Evolutionary conservation across 2,888 invertebrate genomes (phyloP).

Genomic region (Lasioglossum vierecki): DNA sequence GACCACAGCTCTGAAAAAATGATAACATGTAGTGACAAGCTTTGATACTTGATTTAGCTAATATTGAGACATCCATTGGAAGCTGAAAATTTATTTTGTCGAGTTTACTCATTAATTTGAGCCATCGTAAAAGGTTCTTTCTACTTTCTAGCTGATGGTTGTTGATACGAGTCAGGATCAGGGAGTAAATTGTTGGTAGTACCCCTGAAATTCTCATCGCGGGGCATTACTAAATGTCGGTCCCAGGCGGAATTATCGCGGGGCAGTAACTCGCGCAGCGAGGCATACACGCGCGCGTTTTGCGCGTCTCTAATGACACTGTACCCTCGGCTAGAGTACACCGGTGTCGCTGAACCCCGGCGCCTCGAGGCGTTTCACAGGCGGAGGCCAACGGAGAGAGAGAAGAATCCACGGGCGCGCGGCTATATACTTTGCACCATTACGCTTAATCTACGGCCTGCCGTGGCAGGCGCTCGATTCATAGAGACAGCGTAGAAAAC

Average conservation of each 20-base stretch:
- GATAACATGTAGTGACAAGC: no score
- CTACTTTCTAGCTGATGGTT: background rate
- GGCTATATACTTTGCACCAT: conserved; percentile 60
- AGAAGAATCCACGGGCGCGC: conserved; percentile 53
- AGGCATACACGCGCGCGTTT: conserved; percentile 33
- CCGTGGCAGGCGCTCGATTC: conserved; percentile 46
- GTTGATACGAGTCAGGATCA: background rate
- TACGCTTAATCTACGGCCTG: conserved; percentile 59
- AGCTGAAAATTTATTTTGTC: no score
- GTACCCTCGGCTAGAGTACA: conserved; percentile 52
- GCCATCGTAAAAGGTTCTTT: background rate
- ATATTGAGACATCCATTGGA: no score
- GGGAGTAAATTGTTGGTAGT: background rate
- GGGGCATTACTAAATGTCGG: background rate
- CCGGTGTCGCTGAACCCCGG: conserved; percentile 69
- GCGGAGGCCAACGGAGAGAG: conserved; percentile 51
- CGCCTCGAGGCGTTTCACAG: conserved; percentile 62
- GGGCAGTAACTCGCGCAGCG: conserved; percentile 21
- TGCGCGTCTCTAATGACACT: conserved; percentile 60
- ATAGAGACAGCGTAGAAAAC: conserved; percentile 28
- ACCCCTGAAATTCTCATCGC: background rate
- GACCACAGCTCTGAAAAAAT: no score
- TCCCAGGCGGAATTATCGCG: conserved; percentile 24
- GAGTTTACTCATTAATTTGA: no score
- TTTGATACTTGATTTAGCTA: no score